These are phyloP conservation scores for Dermatophagoides farinae DNA, from an alignment of 1,140 invertebrate species.

Conservation along the genomic window DNA sequence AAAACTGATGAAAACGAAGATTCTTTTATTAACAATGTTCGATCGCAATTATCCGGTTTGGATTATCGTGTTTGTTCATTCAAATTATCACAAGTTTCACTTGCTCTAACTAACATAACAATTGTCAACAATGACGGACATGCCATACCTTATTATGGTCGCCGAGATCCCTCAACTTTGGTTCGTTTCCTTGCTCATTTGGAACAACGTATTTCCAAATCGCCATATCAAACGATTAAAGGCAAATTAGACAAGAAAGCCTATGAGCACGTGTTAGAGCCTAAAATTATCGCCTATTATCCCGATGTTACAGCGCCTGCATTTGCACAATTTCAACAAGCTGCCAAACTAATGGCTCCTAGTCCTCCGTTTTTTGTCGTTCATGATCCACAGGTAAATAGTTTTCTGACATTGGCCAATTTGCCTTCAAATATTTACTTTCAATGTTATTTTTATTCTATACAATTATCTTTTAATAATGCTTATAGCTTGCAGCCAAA, in stretches of 20 bases:
- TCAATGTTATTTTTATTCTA: background rate
- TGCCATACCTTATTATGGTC: background rate
- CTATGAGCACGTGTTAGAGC: constrained; percentile 14
- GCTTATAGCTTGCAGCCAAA: constrained; percentile 16
- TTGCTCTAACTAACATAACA: no score
- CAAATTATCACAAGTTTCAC: no score
- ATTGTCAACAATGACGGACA: no score
- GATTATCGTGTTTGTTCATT: no score
- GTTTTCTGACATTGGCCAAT: background rate
- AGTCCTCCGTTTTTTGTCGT: constrained; percentile 15
- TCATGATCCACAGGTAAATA: constrained; percentile 16
- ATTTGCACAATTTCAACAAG: constrained; percentile 15
- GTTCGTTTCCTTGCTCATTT: background rate
- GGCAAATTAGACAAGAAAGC: constrained; percentile 18
- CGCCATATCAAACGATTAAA: constrained; percentile 13
- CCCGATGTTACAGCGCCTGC: constrained; percentile 15
- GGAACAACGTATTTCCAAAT: background rate
- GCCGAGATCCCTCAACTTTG: background rate
- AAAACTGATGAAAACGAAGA: no score
- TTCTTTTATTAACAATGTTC: no score
- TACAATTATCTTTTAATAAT: background rate
- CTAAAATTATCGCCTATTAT: constrained; percentile 17
- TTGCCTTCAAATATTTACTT: background rate
- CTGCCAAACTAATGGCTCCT: constrained; percentile 13
- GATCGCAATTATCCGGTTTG: no score